Evolutionary conservation across 2,888 invertebrate species (phyloP).

Genomic region (Nomada flava): DNA sequence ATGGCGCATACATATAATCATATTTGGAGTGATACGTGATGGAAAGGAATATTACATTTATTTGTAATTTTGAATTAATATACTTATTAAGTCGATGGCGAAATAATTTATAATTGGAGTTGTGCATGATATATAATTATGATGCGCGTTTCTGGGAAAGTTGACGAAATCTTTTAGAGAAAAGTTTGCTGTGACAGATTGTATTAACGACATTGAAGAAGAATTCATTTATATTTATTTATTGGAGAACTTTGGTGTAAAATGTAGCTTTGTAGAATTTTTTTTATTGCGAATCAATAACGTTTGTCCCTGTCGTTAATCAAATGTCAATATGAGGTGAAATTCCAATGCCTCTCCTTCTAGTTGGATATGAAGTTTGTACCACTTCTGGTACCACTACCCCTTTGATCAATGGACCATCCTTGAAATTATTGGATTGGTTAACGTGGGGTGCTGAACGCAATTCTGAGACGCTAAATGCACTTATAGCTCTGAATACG

Average conservation of each 20-base stretch:
- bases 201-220: too few relatives aligned
- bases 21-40: background rate
- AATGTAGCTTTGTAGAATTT: too few relatives aligned
- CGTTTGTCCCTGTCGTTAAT: background rate
- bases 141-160: too few relatives aligned
- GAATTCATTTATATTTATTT: too few relatives aligned
- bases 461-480: slow-evolving; percentile 21
- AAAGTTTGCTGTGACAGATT: too few relatives aligned
- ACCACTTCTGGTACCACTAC: slow-evolving; percentile 24
- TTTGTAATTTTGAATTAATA: background rate
- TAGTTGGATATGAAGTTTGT: slow-evolving; percentile 21
- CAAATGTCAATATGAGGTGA: background rate
- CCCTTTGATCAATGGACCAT: slow-evolving; percentile 36
- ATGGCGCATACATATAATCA: background rate
- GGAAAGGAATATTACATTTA: background rate
- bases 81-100: too few relatives aligned
- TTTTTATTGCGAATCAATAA: background rate
- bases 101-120: too few relatives aligned
- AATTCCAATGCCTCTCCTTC: background rate
- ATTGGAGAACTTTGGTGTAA: too few relatives aligned
- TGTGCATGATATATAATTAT: too few relatives aligned
- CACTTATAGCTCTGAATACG: slow-evolving; percentile 16
- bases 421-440: slow-evolving; percentile 45
- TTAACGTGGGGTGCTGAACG: slow-evolving; percentile 30
- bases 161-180: too few relatives aligned